Evolutionary conservation across 1,140 invertebrate genomes (phyloP).

Genomic region (Piezodorus guildinii): DNA sequence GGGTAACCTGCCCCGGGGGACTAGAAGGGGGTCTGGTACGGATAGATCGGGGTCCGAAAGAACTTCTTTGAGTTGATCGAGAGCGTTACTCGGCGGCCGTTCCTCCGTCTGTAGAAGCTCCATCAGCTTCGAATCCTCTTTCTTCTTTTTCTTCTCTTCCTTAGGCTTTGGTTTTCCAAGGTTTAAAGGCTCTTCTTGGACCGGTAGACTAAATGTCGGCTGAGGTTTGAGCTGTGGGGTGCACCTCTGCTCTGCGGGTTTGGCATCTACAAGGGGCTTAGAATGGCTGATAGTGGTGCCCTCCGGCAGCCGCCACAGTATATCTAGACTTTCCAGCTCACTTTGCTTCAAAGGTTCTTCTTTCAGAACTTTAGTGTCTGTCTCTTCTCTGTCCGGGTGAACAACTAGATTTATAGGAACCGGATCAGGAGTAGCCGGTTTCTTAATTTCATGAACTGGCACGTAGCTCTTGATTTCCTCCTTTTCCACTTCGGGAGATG

Average conservation of each 20-base stretch:
- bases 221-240: constrained; percentile 21
- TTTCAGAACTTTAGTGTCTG: constrained; percentile 9
- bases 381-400: constrained; percentile 18
- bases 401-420: constrained; percentile 19
- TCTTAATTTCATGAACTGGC: constrained; percentile 34
- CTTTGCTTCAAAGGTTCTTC: constrained; percentile 13
- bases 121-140: constrained; percentile 29
- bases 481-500: constrained; percentile 28
- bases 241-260: constrained; percentile 17
- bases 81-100: constrained; percentile 42
- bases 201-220: constrained; percentile 30
- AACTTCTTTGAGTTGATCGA: constrained; percentile 59
- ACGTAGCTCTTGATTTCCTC: constrained; percentile 29
- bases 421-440: constrained; percentile 36
- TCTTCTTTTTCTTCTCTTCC: constrained; percentile 34
- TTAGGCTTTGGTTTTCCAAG: constrained; percentile 37
- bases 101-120: constrained; percentile 38
- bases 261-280: constrained; percentile 5
- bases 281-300: constrained; percentile 24
- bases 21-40: constrained; percentile 65
- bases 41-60: constrained; percentile 52
- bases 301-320: constrained; percentile 24
- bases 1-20: constrained; percentile 60
- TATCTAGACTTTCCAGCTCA: constrained; percentile 19
- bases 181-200: constrained; percentile 52